Evolutionary conservation across 2,888 invertebrate genomes (phyloP).

Genomic region (Drosophila pseudotalamancana): DNA sequence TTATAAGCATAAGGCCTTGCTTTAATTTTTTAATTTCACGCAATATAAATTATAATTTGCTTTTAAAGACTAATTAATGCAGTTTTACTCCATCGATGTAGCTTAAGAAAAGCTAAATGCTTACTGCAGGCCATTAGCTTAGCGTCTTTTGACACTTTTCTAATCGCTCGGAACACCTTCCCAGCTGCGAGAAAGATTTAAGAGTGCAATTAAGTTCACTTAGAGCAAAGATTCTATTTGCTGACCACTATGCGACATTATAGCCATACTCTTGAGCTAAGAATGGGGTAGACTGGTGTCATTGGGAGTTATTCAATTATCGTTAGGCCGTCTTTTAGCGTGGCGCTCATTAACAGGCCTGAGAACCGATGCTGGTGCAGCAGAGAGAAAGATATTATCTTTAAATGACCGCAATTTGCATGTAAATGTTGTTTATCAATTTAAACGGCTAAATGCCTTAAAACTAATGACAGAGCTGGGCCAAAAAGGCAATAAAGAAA

Average conservation of each 20-base stretch:
- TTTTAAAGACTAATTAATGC: not conserved
- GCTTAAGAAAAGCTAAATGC: not conserved
- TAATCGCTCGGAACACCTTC: not conserved
- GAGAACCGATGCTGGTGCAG: conserved; percentile 43
- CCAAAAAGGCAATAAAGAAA: conserved; percentile 70
- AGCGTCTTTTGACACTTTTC: conserved; percentile 11
- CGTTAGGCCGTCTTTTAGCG: too few relatives aligned
- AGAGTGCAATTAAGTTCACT: conserved; percentile 18
- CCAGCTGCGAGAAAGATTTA: not conserved
- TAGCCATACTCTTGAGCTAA: conserved; percentile 15
- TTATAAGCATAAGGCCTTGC: too few relatives aligned
- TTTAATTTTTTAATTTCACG: too few relatives aligned
- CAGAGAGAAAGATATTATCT: conserved; percentile 59
- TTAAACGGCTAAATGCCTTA: conserved; percentile 76
- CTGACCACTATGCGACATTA: conserved; percentile 17
- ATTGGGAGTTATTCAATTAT: conserved; percentile 60
- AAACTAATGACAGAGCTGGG: conserved; percentile 71
- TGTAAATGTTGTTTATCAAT: conserved; percentile 78
- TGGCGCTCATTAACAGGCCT: conserved; percentile 57
- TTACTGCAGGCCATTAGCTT: conserved; percentile 1
- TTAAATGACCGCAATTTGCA: conserved; percentile 76
- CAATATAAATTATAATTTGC: too few relatives aligned
- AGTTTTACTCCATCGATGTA: too few relatives aligned
- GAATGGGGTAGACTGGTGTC: conserved; percentile 24
- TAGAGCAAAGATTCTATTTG: conserved; percentile 26